Percentiles rank a stretch among this genome's conserved stretches.
Evolutionary conservation across 2,113 vertebrate species (phyloP).

Genomic region (Elgaria multicarinata): DNA sequence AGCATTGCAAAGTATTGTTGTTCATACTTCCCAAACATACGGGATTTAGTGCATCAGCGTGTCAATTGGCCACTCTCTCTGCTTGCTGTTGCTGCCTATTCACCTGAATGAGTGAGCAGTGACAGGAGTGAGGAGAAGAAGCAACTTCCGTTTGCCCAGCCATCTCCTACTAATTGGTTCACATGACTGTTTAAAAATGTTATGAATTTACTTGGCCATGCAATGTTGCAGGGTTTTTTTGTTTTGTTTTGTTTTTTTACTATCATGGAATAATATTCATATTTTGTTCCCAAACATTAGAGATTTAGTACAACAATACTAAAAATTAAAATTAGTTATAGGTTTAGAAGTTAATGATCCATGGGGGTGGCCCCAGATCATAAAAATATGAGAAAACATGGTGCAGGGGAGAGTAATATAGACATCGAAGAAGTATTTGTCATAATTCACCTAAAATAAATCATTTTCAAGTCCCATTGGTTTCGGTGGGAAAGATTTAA

Average conservation of each 20-base stretch:
- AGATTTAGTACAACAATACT: neutral
- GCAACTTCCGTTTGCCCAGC: too few species aligned
- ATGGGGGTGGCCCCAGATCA: neutral
- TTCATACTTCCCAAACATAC: neutral
- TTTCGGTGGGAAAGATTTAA: neutral
- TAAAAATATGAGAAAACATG: neutral
- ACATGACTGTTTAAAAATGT: too few species aligned
- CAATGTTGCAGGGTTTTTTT: conserved; percentile 10
- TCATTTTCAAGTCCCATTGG: neutral
- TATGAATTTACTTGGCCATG: neutral
- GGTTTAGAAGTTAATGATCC: neutral
- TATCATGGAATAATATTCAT: neutral
- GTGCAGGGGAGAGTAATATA: neutral
- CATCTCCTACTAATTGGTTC: too few species aligned
- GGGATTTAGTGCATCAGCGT: neutral
- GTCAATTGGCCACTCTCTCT: too few species aligned
- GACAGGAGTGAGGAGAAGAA: too few species aligned
- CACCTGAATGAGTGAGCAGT: too few species aligned
- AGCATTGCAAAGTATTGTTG: neutral
- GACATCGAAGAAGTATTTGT: neutral
- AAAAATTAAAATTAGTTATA: neutral
- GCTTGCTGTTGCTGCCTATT: too few species aligned
- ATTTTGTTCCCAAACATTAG: neutral
- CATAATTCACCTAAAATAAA: neutral
- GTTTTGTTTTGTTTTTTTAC: neutral